Evolutionary conservation across 2,888 invertebrate genomes (phyloP), one percentile per base, ranked within the genome.

Genomic region (Geotrupes spiniger): DNA sequence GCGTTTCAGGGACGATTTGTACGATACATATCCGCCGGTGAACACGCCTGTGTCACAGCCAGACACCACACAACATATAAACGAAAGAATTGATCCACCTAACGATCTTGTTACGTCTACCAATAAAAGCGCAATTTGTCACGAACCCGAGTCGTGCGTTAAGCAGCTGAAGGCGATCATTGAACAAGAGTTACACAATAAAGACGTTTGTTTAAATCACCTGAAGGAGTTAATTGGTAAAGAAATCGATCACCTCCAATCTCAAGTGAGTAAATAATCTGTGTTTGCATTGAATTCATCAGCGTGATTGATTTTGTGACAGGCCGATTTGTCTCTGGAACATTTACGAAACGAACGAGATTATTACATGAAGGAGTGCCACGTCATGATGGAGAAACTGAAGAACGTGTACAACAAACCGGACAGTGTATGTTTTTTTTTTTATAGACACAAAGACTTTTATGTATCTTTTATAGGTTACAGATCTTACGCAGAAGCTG

Each of bases 321-420:
- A 52, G 44, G 45, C 47, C 15, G 16, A 36, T 39, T 12, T 36
- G 29, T 50, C 50, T 5, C 29, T 75, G 43, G 69, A 70, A 42
- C 65, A 65, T 44, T 46, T 74, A n/a, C 69, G 71, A 54, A 57
- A 68, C 5, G 78, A 79, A 63, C 72, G 76, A 36, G 77, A 79
- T 57, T 74, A 74, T 62, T 78, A 76, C 52, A 73, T 71, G 65
- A 70, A 71, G 14, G 77, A 80, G 57, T 78, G 74, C 55, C 71
- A 71, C 25, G 71, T 69, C 52, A 54, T 74, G 14, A 65, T 71
- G 42, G 74, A 76, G 42, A 69, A 74, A 51, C 60, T 68, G 33
- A 65, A 63, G 44, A 71, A 65, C 52, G 27, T 50, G 37, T 50
- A 42, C 12, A 45, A 50, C 29, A 41, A 42, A 25, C 8, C 9